These are phyloP conservation scores for Vulpes vulpes DNA, from an alignment of 2,113 vertebrate genomes.

Conservation along the genomic window DNA sequence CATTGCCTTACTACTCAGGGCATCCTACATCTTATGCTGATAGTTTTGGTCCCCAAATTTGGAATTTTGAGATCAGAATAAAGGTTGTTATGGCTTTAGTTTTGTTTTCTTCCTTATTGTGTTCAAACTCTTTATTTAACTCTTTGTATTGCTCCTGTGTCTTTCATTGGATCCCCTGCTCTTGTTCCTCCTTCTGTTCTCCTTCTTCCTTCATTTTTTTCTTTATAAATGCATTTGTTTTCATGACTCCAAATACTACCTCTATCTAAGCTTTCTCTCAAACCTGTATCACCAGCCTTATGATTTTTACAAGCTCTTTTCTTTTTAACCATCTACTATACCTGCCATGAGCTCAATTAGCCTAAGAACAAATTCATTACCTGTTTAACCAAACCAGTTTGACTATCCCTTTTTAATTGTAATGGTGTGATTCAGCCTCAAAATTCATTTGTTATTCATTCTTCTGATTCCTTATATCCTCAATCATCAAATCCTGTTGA, in stretches of 20 bases:
- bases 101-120: not conserved
- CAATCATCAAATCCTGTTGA: constrained; percentile 45
- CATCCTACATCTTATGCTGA: not conserved
- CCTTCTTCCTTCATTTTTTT: not conserved
- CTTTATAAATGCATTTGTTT: constrained; percentile 34
- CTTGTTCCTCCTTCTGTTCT: not conserved
- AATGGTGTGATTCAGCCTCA: constrained; percentile 30
- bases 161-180: not conserved
- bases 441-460: constrained; percentile 61
- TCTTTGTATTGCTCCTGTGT: not conserved
- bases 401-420: constrained; percentile 58
- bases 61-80: not conserved
- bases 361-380: constrained; percentile 55
- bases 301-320: constrained; percentile 54
- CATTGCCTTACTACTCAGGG: not conserved
- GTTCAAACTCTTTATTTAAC: constrained; percentile 6
- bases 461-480: constrained; percentile 51
- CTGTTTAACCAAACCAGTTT: constrained; percentile 38
- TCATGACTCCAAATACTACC: not conserved
- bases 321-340: not conserved
- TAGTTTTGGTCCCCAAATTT: not conserved
- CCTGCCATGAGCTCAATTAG: not conserved
- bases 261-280: not conserved
- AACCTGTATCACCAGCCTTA: constrained; percentile 27
- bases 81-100: not conserved